Conservation (phyloP, 2,888 invertebrate species). For the Nowickia ferox region DNA sequence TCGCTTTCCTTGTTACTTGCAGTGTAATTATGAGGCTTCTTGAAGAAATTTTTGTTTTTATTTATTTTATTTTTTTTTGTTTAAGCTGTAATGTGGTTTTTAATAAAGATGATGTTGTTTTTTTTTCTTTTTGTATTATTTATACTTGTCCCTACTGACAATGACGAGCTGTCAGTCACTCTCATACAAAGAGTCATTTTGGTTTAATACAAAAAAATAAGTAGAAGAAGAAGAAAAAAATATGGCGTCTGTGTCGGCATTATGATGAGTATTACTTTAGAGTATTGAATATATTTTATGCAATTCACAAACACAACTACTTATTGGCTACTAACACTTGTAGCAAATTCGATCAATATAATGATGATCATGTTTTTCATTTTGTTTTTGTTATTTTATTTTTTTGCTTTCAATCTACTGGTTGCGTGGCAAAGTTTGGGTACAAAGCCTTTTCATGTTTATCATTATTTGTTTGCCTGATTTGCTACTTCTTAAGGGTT, state of each 20-base stretch:
- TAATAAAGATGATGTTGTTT: slow-evolving; percentile 54
- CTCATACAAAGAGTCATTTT: slow-evolving; percentile 64
- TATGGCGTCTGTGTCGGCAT: slow-evolving; percentile 71
- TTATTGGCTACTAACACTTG: slow-evolving; percentile 34
- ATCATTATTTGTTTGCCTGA: slow-evolving; percentile 35
- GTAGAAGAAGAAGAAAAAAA: slow-evolving; percentile 4
- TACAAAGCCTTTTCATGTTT: slow-evolving; percentile 30
- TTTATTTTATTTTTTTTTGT: background rate
- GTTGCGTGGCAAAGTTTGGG: background rate
- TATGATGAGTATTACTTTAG: slow-evolving; percentile 50
- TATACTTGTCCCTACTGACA: slow-evolving; percentile 76
- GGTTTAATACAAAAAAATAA: slow-evolving; percentile 72
- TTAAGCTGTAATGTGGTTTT: slow-evolving; percentile 31
- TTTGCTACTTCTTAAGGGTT: slow-evolving; percentile 15
- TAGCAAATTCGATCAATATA: slow-evolving; percentile 55
- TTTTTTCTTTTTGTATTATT: slow-evolving; percentile 57
- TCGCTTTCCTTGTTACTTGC: background rate
- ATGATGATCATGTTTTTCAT: slow-evolving; percentile 27
- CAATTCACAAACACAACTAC: slow-evolving; percentile 35
- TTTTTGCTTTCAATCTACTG: slow-evolving; percentile 27
- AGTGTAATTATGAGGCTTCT: slow-evolving; percentile 38
- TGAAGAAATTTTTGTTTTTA: slow-evolving; percentile 1
- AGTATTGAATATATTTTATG: slow-evolving; percentile 21
- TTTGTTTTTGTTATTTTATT: background rate
- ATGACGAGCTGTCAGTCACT: slow-evolving; percentile 74